phyloP scores from a whole-genome alignment of 2,888 invertebrate genomes.

The Drosophila siamana region DNA sequence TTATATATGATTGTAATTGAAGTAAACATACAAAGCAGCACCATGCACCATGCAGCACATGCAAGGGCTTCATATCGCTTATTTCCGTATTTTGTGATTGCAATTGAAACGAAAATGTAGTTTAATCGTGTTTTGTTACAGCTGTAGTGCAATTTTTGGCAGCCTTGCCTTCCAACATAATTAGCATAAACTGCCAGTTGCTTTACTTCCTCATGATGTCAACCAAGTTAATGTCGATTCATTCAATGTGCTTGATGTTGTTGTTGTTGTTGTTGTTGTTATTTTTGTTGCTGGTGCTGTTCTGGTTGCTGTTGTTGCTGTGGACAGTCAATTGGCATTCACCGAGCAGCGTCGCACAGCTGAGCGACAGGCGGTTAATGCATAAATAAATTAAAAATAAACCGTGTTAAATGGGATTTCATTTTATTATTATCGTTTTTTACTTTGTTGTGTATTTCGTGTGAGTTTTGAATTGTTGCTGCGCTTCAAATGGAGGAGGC shows the following conservation, averaged over 20 bases:
- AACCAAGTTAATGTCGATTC: slow-evolving; percentile 48
- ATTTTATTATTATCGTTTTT: slow-evolving; percentile 14
- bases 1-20: too few species aligned
- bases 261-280: slow-evolving; percentile 28
- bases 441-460: slow-evolving; percentile 10
- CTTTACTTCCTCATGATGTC: slow-evolving; percentile 66
- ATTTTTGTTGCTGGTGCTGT: slow-evolving; percentile 29
- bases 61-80: background rate
- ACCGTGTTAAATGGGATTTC: slow-evolving; percentile 60
- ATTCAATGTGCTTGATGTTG: slow-evolving; percentile 30
- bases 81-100: slow-evolving; percentile 16
- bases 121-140: slow-evolving; percentile 28
- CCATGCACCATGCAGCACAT: too few species aligned
- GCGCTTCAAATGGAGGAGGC: slow-evolving; percentile 41
- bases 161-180: slow-evolving; percentile 45
- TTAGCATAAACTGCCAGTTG: slow-evolving; percentile 49
- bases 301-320: slow-evolving; percentile 27
- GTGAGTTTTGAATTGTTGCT: slow-evolving; percentile 39
- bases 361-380: slow-evolving; percentile 62
- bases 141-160: slow-evolving; percentile 40
- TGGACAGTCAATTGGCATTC: slow-evolving; percentile 60
- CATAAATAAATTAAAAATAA: slow-evolving; percentile 69
- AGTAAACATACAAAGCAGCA: too few species aligned
- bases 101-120: slow-evolving; percentile 1
- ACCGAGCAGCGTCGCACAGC: slow-evolving; percentile 35